Base-by-base conservation (phyloP, 2,888 invertebrate species). In the Adelphocoris suturalis region DNA sequence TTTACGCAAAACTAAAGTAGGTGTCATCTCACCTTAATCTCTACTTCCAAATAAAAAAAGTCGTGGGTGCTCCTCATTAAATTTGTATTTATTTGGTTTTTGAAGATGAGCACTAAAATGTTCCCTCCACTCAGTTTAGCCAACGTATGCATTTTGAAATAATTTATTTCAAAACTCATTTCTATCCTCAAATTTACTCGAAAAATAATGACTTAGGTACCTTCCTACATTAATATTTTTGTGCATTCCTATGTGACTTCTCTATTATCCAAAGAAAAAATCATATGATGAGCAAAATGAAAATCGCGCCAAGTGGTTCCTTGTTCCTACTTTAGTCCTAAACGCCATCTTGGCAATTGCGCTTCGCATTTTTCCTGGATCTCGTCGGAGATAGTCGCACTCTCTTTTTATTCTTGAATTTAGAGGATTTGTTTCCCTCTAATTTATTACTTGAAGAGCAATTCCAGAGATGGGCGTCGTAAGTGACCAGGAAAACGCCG, bases 291-390 rank as follows among this genome's bases (percentile, higher is more conserved):
- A 23, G 19, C 23, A 68, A 68, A 68, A 68, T 68, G 61, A 61
- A 68, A 68, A 68, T 68, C 68, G 68, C 68, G 68, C 68, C 68
- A 68, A 68, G 68, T 68, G 2, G 52, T 52, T 52, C 68, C 61
- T n/a, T 16, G 61, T 19, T n/a, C 68, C 23, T 23, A 4, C 27
- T 68, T 23, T 4, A 5, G 23, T 68, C 23, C 27, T 7, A 23
- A 23, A 19, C 19, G 68, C 68, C 68, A 68, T 68, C 27, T 68
- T 68, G 68, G 12, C 0, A 23, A 7, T 68, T 52, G 61, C 61
- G 19, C 61, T 14, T 68, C 19, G 68, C 68, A 68, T 68, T 68
- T 61, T 68, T 23, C 23, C 23, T 68, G 68, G 23, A 19, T 68
- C 16, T 52, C 16, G 52, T 52, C 11, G 14, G 14, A 52, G 14